These are phyloP conservation scores for Planococcus citri DNA, from an alignment of 1,140 invertebrate species.

Conservation along the genomic window DNA sequence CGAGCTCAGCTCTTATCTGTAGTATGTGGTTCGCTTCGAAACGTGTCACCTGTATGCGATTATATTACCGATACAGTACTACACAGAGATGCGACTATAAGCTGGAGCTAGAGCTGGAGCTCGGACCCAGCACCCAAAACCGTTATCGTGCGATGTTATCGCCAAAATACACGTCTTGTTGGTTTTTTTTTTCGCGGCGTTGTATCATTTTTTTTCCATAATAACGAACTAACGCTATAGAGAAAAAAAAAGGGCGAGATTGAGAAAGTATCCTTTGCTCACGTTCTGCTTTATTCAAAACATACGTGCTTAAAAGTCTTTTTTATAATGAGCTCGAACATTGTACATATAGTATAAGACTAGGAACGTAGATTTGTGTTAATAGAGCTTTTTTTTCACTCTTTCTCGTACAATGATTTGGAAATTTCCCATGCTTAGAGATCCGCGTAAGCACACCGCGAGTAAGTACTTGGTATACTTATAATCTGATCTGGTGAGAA, in stretches of 20 bases:
- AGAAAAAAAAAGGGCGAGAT: neutral
- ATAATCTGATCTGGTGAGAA: too few species aligned
- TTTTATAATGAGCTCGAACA: neutral
- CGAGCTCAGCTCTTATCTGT: neutral
- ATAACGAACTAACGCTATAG: neutral
- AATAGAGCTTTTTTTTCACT: neutral
- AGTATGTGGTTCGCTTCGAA: too few species aligned
- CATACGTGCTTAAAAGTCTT: neutral
- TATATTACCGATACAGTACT: neutral
- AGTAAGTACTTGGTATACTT: too few species aligned
- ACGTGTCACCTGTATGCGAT: slow-evolving; percentile 3
- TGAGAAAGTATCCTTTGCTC: neutral
- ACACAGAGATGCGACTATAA: too few species aligned
- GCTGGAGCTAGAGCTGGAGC: neutral
- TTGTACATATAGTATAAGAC: too few species aligned
- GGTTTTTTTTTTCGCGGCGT: neutral
- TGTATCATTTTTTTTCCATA: neutral
- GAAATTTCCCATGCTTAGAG: neutral
- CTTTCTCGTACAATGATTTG: neutral
- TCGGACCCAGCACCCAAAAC: neutral
- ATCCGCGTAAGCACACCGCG: too few species aligned
- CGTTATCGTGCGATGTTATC: neutral
- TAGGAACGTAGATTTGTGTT: too few species aligned
- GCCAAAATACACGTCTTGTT: neutral
- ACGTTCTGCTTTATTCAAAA: neutral